Percentiles rank a stretch among this genome's conserved stretches.
Evolutionary conservation across 2,113 vertebrate species (phyloP).

Genomic region (Solenodon paradoxus): DNA sequence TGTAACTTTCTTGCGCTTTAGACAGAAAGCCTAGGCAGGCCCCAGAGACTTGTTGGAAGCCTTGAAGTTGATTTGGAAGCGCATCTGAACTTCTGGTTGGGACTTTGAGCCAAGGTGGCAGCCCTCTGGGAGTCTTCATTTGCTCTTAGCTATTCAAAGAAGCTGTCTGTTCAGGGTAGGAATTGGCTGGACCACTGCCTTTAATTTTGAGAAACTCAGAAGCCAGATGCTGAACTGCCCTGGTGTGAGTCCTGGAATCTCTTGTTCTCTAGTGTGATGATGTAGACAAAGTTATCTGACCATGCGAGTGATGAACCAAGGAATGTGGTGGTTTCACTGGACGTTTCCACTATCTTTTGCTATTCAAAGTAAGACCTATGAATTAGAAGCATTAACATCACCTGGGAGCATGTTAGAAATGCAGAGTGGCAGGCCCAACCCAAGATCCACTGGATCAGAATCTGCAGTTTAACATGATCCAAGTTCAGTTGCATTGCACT

Average conservation of each 20-base stretch:
- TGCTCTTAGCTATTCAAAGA: not conserved
- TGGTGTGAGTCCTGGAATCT: not conserved
- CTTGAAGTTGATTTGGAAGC: slow-evolving; percentile 21
- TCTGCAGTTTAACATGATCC: not conserved
- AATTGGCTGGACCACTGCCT: not conserved
- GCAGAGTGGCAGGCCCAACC: not conserved
- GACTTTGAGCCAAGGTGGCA: not conserved
- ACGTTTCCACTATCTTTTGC: not conserved
- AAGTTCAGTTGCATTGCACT: not conserved
- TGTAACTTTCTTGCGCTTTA: not conserved
- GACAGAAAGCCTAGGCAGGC: not conserved
- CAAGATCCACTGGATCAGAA: not conserved
- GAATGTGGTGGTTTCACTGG: not conserved
- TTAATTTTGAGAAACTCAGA: not conserved
- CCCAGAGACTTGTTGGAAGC: not conserved
- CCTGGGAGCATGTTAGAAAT: not conserved
- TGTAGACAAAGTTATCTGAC: not conserved
- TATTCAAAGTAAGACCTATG: not conserved
- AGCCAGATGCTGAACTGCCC: not conserved
- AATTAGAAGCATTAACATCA: not conserved
- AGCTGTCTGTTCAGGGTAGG: not conserved
- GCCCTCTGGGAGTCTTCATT: not conserved
- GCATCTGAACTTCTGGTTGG: slow-evolving; percentile 21
- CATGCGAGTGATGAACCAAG: rapidly evolving
- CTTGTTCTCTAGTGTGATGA: not conserved